phyloP scores from a whole-genome alignment of 2,888 invertebrate genomes.

The Morpho achilles region DNA sequence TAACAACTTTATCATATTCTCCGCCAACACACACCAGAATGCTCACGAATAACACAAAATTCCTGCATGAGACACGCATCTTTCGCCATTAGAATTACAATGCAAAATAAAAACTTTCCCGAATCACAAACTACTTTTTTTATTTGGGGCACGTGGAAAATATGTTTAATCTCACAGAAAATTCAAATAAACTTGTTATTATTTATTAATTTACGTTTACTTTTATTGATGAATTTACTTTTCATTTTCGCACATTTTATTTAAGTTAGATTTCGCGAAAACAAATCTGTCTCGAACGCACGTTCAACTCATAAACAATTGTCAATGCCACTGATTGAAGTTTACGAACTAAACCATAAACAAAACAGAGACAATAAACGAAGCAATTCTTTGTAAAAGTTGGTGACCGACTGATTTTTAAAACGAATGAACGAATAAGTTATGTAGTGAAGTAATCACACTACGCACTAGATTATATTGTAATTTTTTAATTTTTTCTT shows the following conservation, averaged over 20 bases:
- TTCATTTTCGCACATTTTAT: slow-evolving; percentile 17
- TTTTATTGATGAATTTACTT: slow-evolving; percentile 28
- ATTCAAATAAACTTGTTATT: slow-evolving; percentile 2
- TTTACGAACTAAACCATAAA: too few relatives aligned
- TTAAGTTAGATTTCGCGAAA: slow-evolving; percentile 7
- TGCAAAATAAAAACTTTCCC: slow-evolving; percentile 53
- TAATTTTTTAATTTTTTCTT: too few relatives aligned
- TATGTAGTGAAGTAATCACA: too few relatives aligned
- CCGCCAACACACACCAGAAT: slow-evolving; percentile 50
- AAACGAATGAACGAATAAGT: too few relatives aligned
- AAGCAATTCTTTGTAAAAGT: too few relatives aligned
- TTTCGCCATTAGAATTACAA: slow-evolving; percentile 45
- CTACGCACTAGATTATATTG: too few relatives aligned
- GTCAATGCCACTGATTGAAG: slow-evolving; percentile 2
- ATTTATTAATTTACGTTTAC: slow-evolving; percentile 23
- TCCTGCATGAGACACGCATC: slow-evolving; percentile 45
- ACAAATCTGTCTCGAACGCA: background rate
- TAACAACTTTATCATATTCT: slow-evolving; percentile 36
- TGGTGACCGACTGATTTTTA: too few relatives aligned
- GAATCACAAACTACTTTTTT: slow-evolving; percentile 38
- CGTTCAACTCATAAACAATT: background rate
- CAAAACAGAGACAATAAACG: too few relatives aligned
- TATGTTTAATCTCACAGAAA: background rate
- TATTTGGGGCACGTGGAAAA: slow-evolving; percentile 52
- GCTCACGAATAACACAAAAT: slow-evolving; percentile 47